Evolutionary conservation across 2,888 invertebrate species (phyloP).

Genomic region (Lithophane ornitopus): DNA sequence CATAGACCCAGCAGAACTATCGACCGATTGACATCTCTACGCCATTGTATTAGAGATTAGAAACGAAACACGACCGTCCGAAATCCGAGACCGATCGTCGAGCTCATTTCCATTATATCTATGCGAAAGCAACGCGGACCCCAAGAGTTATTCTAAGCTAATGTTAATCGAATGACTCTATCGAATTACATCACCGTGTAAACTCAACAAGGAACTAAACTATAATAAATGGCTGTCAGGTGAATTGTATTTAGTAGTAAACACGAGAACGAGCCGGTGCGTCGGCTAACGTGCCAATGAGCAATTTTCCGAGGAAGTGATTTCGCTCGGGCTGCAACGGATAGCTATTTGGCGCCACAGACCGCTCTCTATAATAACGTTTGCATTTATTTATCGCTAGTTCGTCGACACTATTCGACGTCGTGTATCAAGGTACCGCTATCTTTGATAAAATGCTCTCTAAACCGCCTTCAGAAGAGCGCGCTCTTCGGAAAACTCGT

Average conservation of each 20-base stretch:
- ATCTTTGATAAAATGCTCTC: constrained; percentile 67
- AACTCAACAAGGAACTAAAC: constrained; percentile 64
- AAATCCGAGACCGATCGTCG: constrained; percentile 66
- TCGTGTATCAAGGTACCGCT: constrained; percentile 66
- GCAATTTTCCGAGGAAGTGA: constrained; percentile 82
- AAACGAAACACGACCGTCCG: constrained; percentile 67
- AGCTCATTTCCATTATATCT: constrained; percentile 78
- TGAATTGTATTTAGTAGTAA: constrained; percentile 71
- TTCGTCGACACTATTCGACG: constrained; percentile 63
- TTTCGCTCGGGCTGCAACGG: constrained; percentile 69
- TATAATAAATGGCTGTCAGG: constrained; percentile 65
- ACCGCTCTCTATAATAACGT: constrained; percentile 67
- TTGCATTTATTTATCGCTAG: constrained; percentile 69
- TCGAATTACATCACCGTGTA: constrained; percentile 76
- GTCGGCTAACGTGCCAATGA: constrained; percentile 72
- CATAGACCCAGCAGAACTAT: constrained; percentile 67
- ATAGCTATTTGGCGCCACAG: constrained; percentile 69
- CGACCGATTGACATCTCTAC: constrained; percentile 72
- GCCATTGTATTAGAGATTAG: constrained; percentile 73
- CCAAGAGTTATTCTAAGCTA: constrained; percentile 73
- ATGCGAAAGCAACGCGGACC: constrained; percentile 77
- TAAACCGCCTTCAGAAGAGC: constrained; percentile 62
- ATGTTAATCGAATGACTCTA: constrained; percentile 76
- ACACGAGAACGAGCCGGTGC: constrained; percentile 50
- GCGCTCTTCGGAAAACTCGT: constrained; percentile 63